Evolutionary conservation across 2,797 vertebrate genomes (phyloP).

Genomic region (Anguilla obscura): DNA sequence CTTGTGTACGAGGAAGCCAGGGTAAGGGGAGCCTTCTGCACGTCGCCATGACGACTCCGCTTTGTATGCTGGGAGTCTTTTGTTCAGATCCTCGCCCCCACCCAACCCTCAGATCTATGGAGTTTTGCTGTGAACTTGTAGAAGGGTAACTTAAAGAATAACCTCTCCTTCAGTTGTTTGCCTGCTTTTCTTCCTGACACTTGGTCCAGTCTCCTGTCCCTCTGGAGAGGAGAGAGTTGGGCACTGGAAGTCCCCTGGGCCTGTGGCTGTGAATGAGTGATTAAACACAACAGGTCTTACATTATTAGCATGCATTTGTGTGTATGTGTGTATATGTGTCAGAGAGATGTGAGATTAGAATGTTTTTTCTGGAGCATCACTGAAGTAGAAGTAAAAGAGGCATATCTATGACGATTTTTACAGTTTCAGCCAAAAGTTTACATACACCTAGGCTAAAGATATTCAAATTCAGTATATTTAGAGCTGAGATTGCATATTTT

Average conservation of each 20-base stretch:
- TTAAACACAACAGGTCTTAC: neutral
- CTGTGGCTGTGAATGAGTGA: neutral
- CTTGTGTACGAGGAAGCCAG: neutral
- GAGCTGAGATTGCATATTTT: too few relatives aligned
- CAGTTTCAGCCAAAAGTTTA: too few relatives aligned
- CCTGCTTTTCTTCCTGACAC: neutral
- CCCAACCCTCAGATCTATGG: neutral
- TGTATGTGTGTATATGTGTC: neutral
- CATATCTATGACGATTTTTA: too few relatives aligned
- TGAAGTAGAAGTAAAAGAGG: too few relatives aligned
- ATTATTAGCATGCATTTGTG: neutral
- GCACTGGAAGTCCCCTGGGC: neutral
- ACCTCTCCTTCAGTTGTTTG: neutral
- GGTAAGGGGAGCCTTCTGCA: neutral
- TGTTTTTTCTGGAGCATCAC: too few relatives aligned
- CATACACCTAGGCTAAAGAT: too few relatives aligned
- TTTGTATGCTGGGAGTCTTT: neutral
- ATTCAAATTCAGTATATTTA: too few relatives aligned
- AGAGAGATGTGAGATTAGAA: too few relatives aligned
- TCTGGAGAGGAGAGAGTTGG: neutral
- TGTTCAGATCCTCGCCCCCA: neutral
- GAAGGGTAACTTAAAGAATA: neutral
- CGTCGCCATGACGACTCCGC: conserved; percentile 17
- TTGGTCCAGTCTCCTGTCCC: neutral
- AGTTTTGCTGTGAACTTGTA: neutral